Evolutionary conservation across 1,140 invertebrate genomes (phyloP), one percentile per base, ranked within the genome.

Genomic region (Coelopa frigida): DNA sequence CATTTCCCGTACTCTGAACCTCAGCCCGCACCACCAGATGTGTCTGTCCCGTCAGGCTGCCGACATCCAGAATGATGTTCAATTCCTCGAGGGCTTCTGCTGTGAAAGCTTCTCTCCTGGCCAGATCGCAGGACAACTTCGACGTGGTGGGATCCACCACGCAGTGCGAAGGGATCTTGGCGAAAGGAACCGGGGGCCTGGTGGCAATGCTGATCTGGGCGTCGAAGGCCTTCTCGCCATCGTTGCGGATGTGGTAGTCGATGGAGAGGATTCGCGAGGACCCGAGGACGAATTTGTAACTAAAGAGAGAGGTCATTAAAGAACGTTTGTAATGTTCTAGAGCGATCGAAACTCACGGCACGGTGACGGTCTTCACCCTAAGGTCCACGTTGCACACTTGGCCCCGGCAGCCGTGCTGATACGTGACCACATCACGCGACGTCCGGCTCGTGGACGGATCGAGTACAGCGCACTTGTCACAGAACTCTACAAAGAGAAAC

Each of bases 191-290:
- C 15, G 47, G 35, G 14, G 53, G 40, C 7, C 44, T 44, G 18
- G 63, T 56, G 17, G 46, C 52, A 17, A 71, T 40, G 10, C 35
- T 51, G n/a, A 55, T 38, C 32, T 50, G 49, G 12, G 61, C 46
- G 26, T 59, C 45, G 40, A 68, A 70, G 8, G 68, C 68, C 4
- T 56, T 54, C 42, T 71, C 66, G 8, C 53, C 59, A 7, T 39
- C 35, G 49, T 71, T 72, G 4, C 15, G 10, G 31, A 58, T 51
- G 12, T 53, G 29, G 29, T 70, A 46, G 2, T 23, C 47, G 15
- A 71, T 8, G 11, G 49, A 50, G 3, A 65, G 39, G 8, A 36
- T 48, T 6, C 52, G 23, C 6, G 29, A 40, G 4, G 56, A 61
- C 5, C 68, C 70, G 7, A 69, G 49, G 5, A 60, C 38, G 15